Base-by-base conservation (phyloP, 2,888 invertebrate genomes). In the Cephus rjabovi region DNA sequence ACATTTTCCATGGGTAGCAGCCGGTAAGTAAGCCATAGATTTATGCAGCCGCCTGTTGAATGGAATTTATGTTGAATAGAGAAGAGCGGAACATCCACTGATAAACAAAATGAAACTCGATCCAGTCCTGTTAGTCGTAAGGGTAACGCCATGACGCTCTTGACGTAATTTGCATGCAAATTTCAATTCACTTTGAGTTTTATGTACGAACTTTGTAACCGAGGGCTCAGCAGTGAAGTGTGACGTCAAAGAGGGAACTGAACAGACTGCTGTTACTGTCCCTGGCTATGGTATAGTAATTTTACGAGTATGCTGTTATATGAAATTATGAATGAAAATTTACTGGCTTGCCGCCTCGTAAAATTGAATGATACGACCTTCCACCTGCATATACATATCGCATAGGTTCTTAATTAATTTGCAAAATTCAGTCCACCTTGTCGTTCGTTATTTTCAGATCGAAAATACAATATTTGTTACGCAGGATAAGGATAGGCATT, bases 11-110 rank as follows among this genome's bases (percentile, higher is more conserved):
- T 34, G 33, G 71, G 31, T 33, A 31, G 71, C 33, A 71, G 34
- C 71, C 71, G 71, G 74, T n/a, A 30, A 35, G 74, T n/a, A 35
- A 74, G 37, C 35, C n/a, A 74, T 35, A 35, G 35, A 74, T 74
- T 74, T 74, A 74, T 74, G 74, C 74, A 34, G 73, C 12, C 69
- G 76, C 37, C 40, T 76, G 76, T 76, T 76, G 73, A 76, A 73
- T 73, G 73, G 73, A 73, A 76, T 76, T 76, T 40, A 69, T 23
- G 71, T 15, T 71, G 71, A 71, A 31, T 31, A 34, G 71, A 71
- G 31, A 12, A 31, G 71, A 23, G 33, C 71, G 71, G 11, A 71
- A 31, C 15, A 71, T 71, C 71, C 71, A 33, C 34, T 23, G 71
- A 71, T 71, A 71, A 71, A 71, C 12, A 71, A 71, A 71, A 71